Conservation (phyloP, 2,113 vertebrate genomes). For the Talpa occidentalis region DNA sequence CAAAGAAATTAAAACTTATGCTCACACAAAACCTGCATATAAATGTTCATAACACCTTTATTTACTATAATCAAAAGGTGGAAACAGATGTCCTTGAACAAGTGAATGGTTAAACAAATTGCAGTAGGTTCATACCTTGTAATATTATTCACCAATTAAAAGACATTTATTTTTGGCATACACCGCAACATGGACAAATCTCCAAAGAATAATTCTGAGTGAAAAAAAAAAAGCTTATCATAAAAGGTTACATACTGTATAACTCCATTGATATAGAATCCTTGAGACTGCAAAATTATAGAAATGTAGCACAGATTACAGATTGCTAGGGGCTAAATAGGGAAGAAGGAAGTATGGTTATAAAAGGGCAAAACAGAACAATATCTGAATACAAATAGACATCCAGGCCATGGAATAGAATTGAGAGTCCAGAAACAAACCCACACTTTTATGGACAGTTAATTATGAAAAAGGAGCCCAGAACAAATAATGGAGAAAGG, state of each 20-base stretch:
- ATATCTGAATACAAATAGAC: no score
- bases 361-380: background rate
- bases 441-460: no score
- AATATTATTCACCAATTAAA: background rate
- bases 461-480: no score
- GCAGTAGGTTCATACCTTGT: background rate
- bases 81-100: background rate
- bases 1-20: background rate
- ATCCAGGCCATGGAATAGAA: no score
- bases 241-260: background rate
- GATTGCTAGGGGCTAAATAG: background rate
- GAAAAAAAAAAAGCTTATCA: background rate
- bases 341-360: background rate
- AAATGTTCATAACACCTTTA: background rate
- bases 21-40: background rate
- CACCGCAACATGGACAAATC: background rate
- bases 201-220: background rate
- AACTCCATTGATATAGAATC: background rate
- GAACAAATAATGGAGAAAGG: no score
- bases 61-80: background rate
- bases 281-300: background rate
- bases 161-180: background rate
- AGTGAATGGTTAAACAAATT: background rate
- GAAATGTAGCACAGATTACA: background rate
- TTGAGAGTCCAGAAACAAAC: no score